Conservation (phyloP, 2,888 invertebrate genomes). For the Troilus luridus region DNA sequence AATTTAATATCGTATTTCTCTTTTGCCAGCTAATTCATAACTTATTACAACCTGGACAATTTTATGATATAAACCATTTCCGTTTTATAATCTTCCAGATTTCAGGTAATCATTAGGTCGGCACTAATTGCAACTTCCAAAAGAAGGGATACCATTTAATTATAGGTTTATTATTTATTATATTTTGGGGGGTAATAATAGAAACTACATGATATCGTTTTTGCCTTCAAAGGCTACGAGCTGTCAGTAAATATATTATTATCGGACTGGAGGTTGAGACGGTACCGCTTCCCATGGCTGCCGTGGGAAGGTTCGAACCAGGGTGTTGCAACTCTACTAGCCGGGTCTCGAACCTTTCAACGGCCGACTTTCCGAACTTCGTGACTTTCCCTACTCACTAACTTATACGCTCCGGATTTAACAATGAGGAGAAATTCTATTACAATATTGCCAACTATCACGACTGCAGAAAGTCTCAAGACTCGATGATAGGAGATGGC, state of each 20-base stretch:
- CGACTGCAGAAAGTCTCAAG: background rate
- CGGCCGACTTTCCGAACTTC: background rate
- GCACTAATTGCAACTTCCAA: background rate
- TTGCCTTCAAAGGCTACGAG: background rate
- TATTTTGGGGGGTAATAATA: background rate
- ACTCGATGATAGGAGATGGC: background rate
- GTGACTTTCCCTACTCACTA: constrained; percentile 41
- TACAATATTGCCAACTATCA: constrained; percentile 30
- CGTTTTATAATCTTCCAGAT: background rate
- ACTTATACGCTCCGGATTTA: constrained; percentile 43
- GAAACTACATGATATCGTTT: background rate
- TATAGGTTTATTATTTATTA: constrained; percentile 8
- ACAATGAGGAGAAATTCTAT: constrained; percentile 40
- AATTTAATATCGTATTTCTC: too few species aligned
- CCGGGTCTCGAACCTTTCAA: background rate
- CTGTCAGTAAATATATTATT: constrained; percentile 29
- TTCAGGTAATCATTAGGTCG: background rate
- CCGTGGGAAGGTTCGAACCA: background rate
- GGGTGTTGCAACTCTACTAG: background rate
- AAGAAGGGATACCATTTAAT: background rate
- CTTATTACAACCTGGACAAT: too few species aligned
- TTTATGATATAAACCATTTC: background rate
- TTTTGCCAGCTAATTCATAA: too few species aligned
- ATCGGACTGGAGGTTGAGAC: background rate
- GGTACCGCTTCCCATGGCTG: background rate